These are phyloP conservation scores for Mycetomoellerius zeteki DNA, from an alignment of 1,140 invertebrate species.

Conservation along the genomic window DNA sequence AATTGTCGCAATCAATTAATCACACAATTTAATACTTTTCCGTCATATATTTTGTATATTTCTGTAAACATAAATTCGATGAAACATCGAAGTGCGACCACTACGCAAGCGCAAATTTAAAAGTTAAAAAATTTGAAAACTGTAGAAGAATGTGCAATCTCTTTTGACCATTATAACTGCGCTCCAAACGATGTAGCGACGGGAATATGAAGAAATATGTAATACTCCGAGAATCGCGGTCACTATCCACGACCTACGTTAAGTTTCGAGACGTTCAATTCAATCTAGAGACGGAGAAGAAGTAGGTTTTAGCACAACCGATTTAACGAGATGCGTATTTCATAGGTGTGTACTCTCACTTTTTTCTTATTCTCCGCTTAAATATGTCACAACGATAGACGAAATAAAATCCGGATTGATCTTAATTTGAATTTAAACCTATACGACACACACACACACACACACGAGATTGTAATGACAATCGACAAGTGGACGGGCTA, in stretches of 20 bases:
- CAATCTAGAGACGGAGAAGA: not conserved
- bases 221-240: not conserved
- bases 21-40: not conserved
- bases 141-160: not conserved
- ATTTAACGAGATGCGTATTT: not conserved
- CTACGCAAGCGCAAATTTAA: not conserved
- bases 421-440: not conserved
- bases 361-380: not conserved
- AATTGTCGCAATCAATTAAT: no score
- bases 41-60: not conserved
- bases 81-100: not conserved
- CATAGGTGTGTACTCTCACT: not conserved
- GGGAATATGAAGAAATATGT: not conserved
- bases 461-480: not conserved
- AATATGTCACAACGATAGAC: not conserved
- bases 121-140: not conserved
- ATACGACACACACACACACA: not conserved
- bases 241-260: not conserved
- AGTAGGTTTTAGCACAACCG: not conserved
- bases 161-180: not conserved
- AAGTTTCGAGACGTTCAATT: not conserved
- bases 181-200: no score
- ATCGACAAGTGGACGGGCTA: not conserved
- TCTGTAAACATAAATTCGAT: not conserved
- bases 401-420: not conserved